Percentiles rank a stretch among this genome's conserved stretches.
These are phyloP conservation scores for Priocnemis perturbator DNA, from an alignment of 2,888 invertebrate genomes.

Conservation along the genomic window DNA sequence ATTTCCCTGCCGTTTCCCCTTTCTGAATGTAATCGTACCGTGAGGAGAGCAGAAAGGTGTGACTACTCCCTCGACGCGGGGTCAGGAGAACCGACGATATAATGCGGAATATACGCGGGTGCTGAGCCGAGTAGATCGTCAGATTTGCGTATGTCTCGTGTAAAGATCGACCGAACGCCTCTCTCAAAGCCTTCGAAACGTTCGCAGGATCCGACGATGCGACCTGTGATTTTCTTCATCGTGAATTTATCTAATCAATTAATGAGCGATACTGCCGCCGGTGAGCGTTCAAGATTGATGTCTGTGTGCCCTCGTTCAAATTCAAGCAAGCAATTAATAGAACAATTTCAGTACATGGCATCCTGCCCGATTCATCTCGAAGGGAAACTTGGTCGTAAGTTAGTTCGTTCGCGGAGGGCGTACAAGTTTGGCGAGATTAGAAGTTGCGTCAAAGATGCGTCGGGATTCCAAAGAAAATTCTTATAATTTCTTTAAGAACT, in stretches of 20 bases:
- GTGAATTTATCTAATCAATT: too few species aligned
- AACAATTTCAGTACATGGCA: background rate
- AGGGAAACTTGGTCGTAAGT: background rate
- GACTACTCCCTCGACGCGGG: too few species aligned
- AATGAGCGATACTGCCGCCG: too few species aligned
- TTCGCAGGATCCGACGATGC: too few species aligned
- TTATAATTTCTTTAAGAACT: background rate
- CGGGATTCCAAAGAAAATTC: background rate
- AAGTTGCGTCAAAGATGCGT: background rate
- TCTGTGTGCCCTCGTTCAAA: background rate
- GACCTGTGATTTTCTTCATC: too few species aligned
- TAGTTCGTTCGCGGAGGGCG: background rate
- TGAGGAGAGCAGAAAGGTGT: too few species aligned
- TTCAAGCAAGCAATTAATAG: slow-evolving; percentile 1
- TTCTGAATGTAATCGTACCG: background rate
- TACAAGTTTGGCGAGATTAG: slow-evolving; percentile 1
- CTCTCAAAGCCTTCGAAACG: too few species aligned
- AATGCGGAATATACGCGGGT: too few species aligned
- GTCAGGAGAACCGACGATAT: too few species aligned
- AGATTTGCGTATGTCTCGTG: too few species aligned
- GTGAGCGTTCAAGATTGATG: background rate
- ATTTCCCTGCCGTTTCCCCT: background rate
- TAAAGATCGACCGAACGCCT: too few species aligned
- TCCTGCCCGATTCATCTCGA: background rate
- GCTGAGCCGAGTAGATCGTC: too few species aligned